Conservation (phyloP, 2,113 vertebrate species). For the Varanus salvator region DNA sequence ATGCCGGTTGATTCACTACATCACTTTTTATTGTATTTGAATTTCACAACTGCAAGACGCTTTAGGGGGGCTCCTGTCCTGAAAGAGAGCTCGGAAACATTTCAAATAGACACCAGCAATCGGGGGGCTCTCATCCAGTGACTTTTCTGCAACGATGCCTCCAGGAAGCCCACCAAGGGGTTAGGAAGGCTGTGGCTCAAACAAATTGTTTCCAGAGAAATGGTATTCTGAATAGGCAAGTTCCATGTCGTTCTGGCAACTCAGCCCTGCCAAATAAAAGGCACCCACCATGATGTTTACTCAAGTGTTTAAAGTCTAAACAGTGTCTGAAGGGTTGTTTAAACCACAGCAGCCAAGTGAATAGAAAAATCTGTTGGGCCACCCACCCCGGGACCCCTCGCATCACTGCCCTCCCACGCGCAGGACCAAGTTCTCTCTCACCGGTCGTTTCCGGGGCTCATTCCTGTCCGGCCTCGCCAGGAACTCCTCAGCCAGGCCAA, state of each 20-base stretch:
- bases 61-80: too few species aligned
- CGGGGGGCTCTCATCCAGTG: too few species aligned
- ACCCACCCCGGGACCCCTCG: not conserved
- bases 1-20: too few species aligned
- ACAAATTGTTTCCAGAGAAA: not conserved
- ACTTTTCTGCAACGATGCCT: too few species aligned
- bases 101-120: too few species aligned
- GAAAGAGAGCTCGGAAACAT: too few species aligned
- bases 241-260: too few species aligned
- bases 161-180: not conserved
- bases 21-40: too few species aligned
- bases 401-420: not conserved
- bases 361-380: too few species aligned
- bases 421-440: not conserved
- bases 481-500: slow-evolving; percentile 18
- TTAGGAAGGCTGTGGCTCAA: not conserved
- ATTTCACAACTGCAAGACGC: too few species aligned
- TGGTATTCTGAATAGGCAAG: not conserved
- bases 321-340: not conserved
- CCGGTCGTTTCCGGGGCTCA: not conserved
- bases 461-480: not conserved
- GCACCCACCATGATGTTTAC: not conserved
- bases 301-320: too few species aligned
- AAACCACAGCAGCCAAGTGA: not conserved
- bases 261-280: not conserved